Evolutionary conservation across 2,113 vertebrate species (phyloP).

Genomic region (Edolisoma coerulescens): DNA sequence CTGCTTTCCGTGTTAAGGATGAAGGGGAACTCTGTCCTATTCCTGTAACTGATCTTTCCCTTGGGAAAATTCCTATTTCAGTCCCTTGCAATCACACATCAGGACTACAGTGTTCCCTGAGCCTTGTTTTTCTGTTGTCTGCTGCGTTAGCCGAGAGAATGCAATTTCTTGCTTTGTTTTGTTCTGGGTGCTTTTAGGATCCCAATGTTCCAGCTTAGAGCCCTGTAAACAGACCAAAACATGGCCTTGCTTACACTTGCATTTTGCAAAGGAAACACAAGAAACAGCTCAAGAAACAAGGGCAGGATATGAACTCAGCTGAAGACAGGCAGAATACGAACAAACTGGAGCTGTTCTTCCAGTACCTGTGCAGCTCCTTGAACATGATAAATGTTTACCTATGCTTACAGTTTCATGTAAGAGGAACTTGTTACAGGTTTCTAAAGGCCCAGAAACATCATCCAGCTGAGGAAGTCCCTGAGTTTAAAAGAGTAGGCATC

Average conservation of each 20-base stretch:
- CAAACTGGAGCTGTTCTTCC: not conserved
- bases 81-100: not conserved
- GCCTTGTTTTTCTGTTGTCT: not conserved
- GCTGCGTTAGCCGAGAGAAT: not conserved
- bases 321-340: not conserved
- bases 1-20: not conserved
- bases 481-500: not conserved
- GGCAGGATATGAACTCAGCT: not conserved
- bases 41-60: not conserved
- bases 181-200: not conserved
- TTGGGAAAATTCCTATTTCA: not conserved
- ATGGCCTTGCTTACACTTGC: not conserved
- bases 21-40: not conserved
- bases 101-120: not conserved
- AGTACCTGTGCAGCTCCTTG: not conserved
- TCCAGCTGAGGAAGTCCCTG: not conserved
- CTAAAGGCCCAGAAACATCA: not conserved
- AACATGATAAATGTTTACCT: not conserved
- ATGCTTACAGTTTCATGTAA: not conserved
- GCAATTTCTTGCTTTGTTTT: not conserved
- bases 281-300: not conserved
- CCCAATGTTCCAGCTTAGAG: not conserved
- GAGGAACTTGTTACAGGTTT: not conserved
- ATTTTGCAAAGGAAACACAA: not conserved
- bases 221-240: not conserved